Evolutionary conservation across 2,888 invertebrate species (phyloP).

Genomic region (Ashinkailepas kermadecensis): DNA sequence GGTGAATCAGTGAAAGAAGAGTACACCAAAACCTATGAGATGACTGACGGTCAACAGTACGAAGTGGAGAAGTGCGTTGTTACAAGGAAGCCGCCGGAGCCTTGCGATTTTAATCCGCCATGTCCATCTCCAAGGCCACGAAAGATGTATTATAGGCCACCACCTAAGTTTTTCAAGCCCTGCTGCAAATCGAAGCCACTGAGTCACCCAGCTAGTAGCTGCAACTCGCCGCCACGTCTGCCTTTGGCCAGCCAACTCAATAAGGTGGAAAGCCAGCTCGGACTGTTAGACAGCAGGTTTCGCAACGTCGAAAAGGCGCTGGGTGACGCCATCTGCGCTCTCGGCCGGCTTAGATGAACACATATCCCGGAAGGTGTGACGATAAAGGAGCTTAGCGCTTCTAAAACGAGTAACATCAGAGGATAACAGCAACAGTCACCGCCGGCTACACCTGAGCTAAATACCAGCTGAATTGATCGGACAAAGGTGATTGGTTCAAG

Average conservation of each 20-base stretch:
- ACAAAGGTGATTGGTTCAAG: too few relatives aligned
- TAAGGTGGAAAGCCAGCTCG: neutral
- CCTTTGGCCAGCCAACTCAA: neutral
- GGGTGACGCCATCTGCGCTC: neutral
- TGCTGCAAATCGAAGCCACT: neutral
- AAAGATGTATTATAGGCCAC: neutral
- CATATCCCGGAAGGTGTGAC: neutral
- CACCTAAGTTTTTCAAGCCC: neutral
- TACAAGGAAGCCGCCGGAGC: neutral
- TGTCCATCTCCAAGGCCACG: neutral
- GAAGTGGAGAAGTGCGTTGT: slow-evolving; percentile 3
- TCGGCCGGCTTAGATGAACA: neutral
- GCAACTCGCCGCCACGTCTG: neutral
- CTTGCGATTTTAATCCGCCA: neutral
- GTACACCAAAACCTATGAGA: neutral
- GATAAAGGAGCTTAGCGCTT: too few relatives aligned
- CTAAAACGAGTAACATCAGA: too few relatives aligned
- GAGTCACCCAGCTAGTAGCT: neutral
- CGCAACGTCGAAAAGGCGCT: neutral
- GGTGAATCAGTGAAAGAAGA: neutral
- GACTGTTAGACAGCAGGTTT: neutral
- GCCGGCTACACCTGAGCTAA: too few relatives aligned
- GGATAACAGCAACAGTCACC: too few relatives aligned
- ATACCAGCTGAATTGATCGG: too few relatives aligned
- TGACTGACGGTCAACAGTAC: neutral